Base-by-base conservation (phyloP, 2,797 vertebrate species). In the Danionella dracula region DNA sequence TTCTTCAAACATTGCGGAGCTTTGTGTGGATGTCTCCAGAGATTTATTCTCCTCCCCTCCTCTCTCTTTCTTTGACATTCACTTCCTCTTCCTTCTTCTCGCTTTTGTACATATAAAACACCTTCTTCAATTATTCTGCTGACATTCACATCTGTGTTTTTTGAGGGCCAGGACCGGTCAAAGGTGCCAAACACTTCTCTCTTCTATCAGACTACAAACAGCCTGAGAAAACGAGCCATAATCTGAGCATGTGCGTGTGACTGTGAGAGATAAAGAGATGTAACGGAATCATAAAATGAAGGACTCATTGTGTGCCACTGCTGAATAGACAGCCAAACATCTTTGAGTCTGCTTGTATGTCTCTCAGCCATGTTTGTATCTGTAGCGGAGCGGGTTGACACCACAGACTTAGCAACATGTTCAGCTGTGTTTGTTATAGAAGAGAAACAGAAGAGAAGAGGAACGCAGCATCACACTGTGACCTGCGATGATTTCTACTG, bases 31-130 rank as follows among this genome's bases (percentile, higher is more conserved):
- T 5, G 44, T 81, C 83, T 73, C 77, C 70, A 41, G 82, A 77
- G 85, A 85, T 74, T 50, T 20, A 49, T 72, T 73, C 68, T n/a
- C n/a, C n/a, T n/a, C 75, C 56, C 75, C 56, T 54, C 76, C 70
- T 79, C 79, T 83, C 80, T 81, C 85, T 87, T 85, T 86, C 82
- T 79, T 75, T 21, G 35, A 80, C 79, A 88, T 88, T 87, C 84
- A 84, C 85, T 88, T 87, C 81, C 77, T 76, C 79, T 85, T 82
- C 76, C 79, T 82, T 79, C 77, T 77, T 74, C 78, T 69, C 79
- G 76, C 79, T 88, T 86, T 85, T 89, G 85, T 87, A 87, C 87
- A 87, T 89, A 88, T 86, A 86, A 89, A 89, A 87, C 86, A 86
- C 82, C 84, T 82, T 85, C 86, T 82, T 85, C 83, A 88, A 87